Conservation (phyloP, 1,140 invertebrate species). For the Drosophila grimshawi region DNA sequence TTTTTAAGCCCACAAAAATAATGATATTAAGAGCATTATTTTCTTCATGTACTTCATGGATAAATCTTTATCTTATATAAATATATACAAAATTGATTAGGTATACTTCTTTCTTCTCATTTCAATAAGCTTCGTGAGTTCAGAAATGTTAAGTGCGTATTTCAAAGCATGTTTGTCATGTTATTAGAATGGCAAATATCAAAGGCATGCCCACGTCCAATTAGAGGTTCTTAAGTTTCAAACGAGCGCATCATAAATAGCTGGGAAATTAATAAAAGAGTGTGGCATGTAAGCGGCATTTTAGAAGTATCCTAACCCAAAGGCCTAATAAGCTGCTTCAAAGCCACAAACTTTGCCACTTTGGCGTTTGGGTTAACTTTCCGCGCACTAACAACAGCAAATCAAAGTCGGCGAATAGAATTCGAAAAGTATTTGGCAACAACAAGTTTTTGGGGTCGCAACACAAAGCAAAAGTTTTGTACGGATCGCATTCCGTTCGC, state of each 20-base stretch:
- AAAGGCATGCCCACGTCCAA: constrained; percentile 11
- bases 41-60: too few relatives aligned
- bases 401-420: constrained; percentile 43
- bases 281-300: constrained; percentile 42
- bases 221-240: neutral
- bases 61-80: too few relatives aligned
- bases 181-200: constrained; percentile 17
- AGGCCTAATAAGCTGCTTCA: constrained; percentile 21
- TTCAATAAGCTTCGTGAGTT: neutral
- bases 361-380: constrained; percentile 19
- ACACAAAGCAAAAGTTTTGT: constrained; percentile 51
- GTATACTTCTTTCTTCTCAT: too few relatives aligned
- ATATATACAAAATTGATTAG: too few relatives aligned
- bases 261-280: neutral
- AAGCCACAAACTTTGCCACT: constrained; percentile 39
- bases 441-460: constrained; percentile 29
- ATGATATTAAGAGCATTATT: too few relatives aligned
- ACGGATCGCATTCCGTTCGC: constrained; percentile 27
- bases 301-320: constrained; percentile 6
- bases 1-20: too few relatives aligned
- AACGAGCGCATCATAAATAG: constrained; percentile 4
- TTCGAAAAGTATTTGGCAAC: constrained; percentile 43
- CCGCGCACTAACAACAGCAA: neutral
- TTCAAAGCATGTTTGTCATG: neutral
- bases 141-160: neutral